Evolutionary conservation across 1,140 invertebrate species (phyloP).

Genomic region (Saxidomus purpurata): DNA sequence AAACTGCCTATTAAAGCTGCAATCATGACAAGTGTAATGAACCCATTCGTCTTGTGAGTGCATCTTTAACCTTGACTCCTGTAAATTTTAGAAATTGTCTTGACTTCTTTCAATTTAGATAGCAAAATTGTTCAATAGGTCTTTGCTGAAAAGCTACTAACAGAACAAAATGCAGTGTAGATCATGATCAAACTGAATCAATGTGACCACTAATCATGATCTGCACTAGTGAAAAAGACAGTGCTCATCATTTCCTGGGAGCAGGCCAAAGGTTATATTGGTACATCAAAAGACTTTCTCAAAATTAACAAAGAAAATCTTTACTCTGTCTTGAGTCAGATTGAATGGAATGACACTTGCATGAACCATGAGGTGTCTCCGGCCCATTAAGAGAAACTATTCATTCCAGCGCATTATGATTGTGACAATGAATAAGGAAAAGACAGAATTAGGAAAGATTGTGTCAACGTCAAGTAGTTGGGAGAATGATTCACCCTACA

Average conservation of each 20-base stretch:
- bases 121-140: no score
- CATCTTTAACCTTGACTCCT: no score
- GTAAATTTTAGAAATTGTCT: no score
- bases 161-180: no score
- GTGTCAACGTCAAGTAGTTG: background rate
- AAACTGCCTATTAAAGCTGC: background rate
- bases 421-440: constrained; percentile 3
- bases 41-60: background rate
- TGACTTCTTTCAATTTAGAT: no score
- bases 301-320: background rate
- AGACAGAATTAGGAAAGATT: background rate
- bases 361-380: background rate
- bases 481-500: no score
- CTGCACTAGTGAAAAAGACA: no score
- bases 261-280: no score
- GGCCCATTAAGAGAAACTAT: background rate
- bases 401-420: background rate
- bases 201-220: no score
- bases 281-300: background rate
- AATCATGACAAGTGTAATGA: background rate
- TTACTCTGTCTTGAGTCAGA: background rate
- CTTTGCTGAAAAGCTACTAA: no score
- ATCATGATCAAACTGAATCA: no score
- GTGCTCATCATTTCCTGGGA: no score
- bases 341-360: background rate